A percentile compares a stretch with the other conserved stretches of the same genome.
phyloP scores from a whole-genome alignment of 2,888 invertebrate genomes.

The Smittia sp. region DNA sequence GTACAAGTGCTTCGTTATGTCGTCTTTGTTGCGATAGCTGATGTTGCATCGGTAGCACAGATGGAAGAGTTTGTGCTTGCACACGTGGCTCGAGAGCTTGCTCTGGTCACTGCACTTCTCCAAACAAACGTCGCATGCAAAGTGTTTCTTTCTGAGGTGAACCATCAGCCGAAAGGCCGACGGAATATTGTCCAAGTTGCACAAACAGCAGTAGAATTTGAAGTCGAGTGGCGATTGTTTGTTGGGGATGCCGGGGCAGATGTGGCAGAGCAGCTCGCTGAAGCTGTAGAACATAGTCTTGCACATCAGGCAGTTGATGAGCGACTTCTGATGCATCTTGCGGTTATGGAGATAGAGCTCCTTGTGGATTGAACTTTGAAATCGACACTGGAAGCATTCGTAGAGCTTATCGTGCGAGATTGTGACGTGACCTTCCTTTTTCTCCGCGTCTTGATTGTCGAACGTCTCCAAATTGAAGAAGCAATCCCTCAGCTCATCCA shows the following conservation, averaged over 20 bases:
- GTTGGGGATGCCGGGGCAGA: slow-evolving; percentile 72
- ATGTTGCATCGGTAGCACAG: slow-evolving; percentile 85
- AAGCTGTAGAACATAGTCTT: slow-evolving; percentile 83
- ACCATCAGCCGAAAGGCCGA: slow-evolving; percentile 87
- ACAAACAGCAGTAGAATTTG: slow-evolving; percentile 78
- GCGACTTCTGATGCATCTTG: slow-evolving; percentile 81
- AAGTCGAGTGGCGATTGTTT: slow-evolving; percentile 55
- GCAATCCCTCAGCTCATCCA: slow-evolving; percentile 61
- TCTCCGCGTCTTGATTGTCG: slow-evolving; percentile 61
- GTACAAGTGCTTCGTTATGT: slow-evolving; percentile 84
- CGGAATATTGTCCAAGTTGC: slow-evolving; percentile 72
- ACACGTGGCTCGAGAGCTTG: slow-evolving; percentile 79
- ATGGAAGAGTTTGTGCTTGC: slow-evolving; percentile 87
- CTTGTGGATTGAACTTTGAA: slow-evolving; percentile 73
- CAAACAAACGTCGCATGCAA: slow-evolving; percentile 82
- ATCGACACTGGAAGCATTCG: slow-evolving; percentile 84
- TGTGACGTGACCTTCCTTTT: slow-evolving; percentile 56
- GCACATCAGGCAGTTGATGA: slow-evolving; percentile 82
- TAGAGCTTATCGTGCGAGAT: slow-evolving; percentile 69
- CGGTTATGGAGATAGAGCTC: slow-evolving; percentile 83
- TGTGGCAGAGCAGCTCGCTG: slow-evolving; percentile 81
- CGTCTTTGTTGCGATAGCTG: slow-evolving; percentile 81
- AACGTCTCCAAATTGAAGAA: slow-evolving; percentile 73
- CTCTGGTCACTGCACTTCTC: slow-evolving; percentile 74
- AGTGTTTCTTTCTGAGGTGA: slow-evolving; percentile 78